Conservation (phyloP, 2,888 invertebrate species). For the Cephus pulcher region DNA sequence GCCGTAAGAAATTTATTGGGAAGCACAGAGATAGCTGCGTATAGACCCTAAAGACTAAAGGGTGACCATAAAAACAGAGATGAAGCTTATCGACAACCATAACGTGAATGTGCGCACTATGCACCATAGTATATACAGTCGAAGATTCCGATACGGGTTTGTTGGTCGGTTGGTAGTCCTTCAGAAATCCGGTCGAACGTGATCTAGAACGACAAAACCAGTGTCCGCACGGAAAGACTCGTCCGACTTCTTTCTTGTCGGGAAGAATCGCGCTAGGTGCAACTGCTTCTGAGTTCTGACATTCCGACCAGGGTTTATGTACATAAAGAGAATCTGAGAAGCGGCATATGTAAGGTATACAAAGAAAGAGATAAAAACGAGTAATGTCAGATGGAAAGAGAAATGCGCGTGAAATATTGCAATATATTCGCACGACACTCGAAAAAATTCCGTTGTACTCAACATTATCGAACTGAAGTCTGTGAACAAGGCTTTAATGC, state of each 20-base stretch:
- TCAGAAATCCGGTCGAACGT: constrained; percentile 58
- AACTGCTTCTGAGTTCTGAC: background rate
- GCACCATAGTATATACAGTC: background rate
- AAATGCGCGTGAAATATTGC: background rate
- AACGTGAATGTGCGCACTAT: background rate
- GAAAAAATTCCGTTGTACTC: background rate
- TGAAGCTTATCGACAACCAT: constrained; percentile 13
- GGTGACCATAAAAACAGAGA: constrained; percentile 6
- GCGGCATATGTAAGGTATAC: background rate
- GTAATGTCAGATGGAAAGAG: background rate
- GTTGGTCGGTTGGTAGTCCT: constrained; percentile 28
- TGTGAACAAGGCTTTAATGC: background rate
- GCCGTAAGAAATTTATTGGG: too few relatives aligned
- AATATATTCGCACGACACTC: background rate
- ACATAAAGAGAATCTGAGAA: background rate
- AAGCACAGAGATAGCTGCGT: background rate
- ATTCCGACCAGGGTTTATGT: background rate
- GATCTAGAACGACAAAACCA: constrained; percentile 48
- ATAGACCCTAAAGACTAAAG: background rate
- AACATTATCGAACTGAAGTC: background rate
- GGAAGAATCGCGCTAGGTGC: background rate
- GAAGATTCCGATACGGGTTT: background rate
- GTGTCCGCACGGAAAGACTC: constrained; percentile 38
- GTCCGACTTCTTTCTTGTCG: constrained; percentile 36
- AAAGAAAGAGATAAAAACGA: background rate